Evolutionary conservation across 1,140 invertebrate species (phyloP).

Genomic region (Drosophila mojavensis): DNA sequence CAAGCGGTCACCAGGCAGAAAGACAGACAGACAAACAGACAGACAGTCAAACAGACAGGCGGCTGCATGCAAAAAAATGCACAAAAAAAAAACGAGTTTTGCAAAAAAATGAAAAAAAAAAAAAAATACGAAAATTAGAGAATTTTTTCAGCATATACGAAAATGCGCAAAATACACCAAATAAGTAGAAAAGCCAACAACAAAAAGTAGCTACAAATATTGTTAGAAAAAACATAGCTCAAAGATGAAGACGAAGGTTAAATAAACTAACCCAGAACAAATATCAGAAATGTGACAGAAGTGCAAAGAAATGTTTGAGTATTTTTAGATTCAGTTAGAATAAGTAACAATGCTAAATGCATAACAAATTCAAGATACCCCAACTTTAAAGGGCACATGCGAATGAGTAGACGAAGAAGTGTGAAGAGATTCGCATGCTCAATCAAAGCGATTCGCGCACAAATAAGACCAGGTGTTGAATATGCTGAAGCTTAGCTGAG

Average conservation of each 20-base stretch:
- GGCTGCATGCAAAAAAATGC: slow-evolving; percentile 67
- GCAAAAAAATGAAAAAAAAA: slow-evolving; percentile 56
- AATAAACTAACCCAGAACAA: neutral
- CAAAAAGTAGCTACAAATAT: slow-evolving; percentile 10
- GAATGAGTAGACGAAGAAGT: slow-evolving; percentile 34
- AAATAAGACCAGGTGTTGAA: no score
- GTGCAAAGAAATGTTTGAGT: neutral
- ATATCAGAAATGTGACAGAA: no score
- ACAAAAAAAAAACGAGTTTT: slow-evolving; percentile 64
- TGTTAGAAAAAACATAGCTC: neutral
- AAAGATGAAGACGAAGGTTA: neutral
- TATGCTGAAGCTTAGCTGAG: no score
- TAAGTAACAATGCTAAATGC: no score
- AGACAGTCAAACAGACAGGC: no score
- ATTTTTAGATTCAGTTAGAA: no score
- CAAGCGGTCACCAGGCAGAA: slow-evolving; percentile 54
- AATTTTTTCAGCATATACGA: slow-evolving; percentile 60
- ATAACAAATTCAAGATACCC: no score
- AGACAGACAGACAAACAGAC: slow-evolving; percentile 11
- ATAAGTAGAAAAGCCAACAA: slow-evolving; percentile 76
- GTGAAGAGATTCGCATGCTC: slow-evolving; percentile 55
- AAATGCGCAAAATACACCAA: slow-evolving; percentile 80
- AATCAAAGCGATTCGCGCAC: slow-evolving; percentile 53
- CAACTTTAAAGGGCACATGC: neutral
- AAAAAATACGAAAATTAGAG: slow-evolving; percentile 31